Evolutionary conservation across 1,140 invertebrate genomes (phyloP).

Genomic region (Parasteatoda tepidariorum): DNA sequence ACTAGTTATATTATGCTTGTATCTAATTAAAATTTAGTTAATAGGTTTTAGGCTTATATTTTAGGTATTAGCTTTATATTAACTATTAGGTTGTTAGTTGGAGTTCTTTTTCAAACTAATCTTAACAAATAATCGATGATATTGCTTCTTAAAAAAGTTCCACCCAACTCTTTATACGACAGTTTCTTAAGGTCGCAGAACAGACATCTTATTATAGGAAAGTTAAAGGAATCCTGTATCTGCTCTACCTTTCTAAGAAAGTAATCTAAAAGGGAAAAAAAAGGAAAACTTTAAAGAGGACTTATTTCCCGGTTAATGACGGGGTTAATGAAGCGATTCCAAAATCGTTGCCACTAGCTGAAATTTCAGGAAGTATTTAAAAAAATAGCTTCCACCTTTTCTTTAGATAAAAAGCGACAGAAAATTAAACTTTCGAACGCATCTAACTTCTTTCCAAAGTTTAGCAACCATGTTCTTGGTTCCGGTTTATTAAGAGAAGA

Average conservation of each 20-base stretch:
- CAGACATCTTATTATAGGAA: not conserved
- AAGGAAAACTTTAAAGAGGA: slow-evolving; percentile 31
- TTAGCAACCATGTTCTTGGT: not conserved
- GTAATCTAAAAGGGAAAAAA: not conserved
- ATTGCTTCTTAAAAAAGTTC: too few relatives aligned
- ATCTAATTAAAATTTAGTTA: too few relatives aligned
- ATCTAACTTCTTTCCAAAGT: slow-evolving; percentile 4
- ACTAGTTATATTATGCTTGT: too few relatives aligned
- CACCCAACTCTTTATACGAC: too few relatives aligned
- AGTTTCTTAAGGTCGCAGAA: not conserved
- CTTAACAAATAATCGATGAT: too few relatives aligned
- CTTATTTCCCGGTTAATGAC: slow-evolving; percentile 51
- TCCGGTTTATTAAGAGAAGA: slow-evolving; percentile 46
- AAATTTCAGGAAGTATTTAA: slow-evolving; percentile 42
- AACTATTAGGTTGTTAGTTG: too few relatives aligned
- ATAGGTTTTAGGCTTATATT: too few relatives aligned
- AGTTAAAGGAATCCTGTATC: not conserved
- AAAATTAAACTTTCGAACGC: slow-evolving; percentile 36
- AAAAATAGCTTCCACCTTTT: slow-evolving; percentile 32
- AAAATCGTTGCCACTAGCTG: slow-evolving; percentile 39
- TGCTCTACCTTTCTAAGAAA: not conserved
- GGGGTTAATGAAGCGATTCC: slow-evolving; percentile 53
- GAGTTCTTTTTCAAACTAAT: too few relatives aligned
- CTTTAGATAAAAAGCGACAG: slow-evolving; percentile 36
- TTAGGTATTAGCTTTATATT: too few relatives aligned